These are phyloP conservation scores for Ranitomeya imitator DNA, from an alignment of 2,113 vertebrate species.

Conservation along the genomic window DNA sequence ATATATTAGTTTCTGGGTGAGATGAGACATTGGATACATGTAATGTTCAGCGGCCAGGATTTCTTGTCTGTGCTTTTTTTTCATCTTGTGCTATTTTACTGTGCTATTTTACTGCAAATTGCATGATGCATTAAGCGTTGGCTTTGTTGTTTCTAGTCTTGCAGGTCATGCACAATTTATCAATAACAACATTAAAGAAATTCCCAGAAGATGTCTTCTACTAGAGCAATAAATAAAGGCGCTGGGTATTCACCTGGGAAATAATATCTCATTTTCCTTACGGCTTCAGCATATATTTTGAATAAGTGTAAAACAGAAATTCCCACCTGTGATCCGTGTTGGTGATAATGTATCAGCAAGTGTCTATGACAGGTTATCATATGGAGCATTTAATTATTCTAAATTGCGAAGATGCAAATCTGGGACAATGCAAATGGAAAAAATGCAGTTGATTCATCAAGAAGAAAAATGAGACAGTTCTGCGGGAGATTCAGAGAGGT, in stretches of 20 bases:
- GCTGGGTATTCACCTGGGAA: background rate
- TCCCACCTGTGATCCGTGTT: background rate
- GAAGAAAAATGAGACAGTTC: conserved; percentile 26
- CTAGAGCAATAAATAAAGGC: conserved; percentile 2
- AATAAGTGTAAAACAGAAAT: background rate
- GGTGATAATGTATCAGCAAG: conserved; percentile 26
- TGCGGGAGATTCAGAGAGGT: background rate
- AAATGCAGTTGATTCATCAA: conserved; percentile 23
- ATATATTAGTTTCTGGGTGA: conserved; percentile 46
- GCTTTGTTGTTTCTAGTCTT: background rate
- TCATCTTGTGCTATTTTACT: background rate
- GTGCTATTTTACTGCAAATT: background rate
- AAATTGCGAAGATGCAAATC: conserved; percentile 37
- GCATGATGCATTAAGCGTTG: background rate
- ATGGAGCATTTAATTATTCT: conserved; percentile 36
- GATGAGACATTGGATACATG: conserved; percentile 1
- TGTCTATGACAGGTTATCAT: conserved; percentile 27
- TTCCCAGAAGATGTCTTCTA: background rate
- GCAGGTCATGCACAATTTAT: conserved; percentile 15
- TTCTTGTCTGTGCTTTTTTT: background rate
- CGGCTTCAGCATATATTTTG: background rate
- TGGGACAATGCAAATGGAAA: conserved; percentile 31
- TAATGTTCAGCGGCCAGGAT: background rate
- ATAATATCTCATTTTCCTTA: background rate
- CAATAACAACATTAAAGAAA: conserved; percentile 9